These are phyloP conservation scores for Poliocrania exsul DNA, from an alignment of 2,797 vertebrate genomes.

Conservation along the genomic window DNA sequence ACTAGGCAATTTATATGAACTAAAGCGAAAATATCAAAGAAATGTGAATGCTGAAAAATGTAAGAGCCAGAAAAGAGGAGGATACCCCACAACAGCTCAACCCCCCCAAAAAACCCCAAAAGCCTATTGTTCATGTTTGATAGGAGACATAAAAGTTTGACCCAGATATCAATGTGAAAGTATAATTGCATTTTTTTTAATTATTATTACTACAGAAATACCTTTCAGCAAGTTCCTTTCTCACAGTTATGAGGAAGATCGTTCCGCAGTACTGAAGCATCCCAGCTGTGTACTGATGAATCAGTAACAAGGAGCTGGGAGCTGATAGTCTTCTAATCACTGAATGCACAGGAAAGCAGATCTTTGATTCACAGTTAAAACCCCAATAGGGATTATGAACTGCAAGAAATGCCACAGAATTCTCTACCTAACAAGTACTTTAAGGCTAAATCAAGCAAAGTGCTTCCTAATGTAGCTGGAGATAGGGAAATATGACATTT, in stretches of 20 bases:
- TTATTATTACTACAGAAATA: background rate
- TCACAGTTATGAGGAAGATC: background rate
- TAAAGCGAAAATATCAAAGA: background rate
- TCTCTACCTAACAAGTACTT: background rate
- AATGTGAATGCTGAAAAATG: background rate
- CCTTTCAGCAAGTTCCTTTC: background rate
- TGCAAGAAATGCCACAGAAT: conserved; percentile 11
- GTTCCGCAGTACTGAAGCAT: background rate
- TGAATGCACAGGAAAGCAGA: conserved; percentile 19
- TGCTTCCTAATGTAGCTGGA: background rate
- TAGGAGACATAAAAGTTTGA: background rate
- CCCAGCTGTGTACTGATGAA: conserved; percentile 15
- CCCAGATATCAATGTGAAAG: background rate
- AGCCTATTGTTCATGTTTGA: background rate
- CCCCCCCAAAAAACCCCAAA: background rate
- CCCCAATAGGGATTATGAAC: background rate
- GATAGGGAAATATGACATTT: conserved; percentile 38
- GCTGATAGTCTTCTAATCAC: conserved; percentile 48
- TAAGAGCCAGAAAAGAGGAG: background rate
- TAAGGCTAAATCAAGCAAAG: conserved; percentile 2
- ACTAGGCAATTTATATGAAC: background rate
- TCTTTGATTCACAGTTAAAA: conserved; percentile 45
- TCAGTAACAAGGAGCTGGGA: background rate
- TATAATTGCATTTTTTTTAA: background rate
- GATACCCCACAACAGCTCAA: background rate